phyloP scores from a whole-genome alignment of 2,888 invertebrate species.

The Acanthococcus lagerstroemiae region DNA sequence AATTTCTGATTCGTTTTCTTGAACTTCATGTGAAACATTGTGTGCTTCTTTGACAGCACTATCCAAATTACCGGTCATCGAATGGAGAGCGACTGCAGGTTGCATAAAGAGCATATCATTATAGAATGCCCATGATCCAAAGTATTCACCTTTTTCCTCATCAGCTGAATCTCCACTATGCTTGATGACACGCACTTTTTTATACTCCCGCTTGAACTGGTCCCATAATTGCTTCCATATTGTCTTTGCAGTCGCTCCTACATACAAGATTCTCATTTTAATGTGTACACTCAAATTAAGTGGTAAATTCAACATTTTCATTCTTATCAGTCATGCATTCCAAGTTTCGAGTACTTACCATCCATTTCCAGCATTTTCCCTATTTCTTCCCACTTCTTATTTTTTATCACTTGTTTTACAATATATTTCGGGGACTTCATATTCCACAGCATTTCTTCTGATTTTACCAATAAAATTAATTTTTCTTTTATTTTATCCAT shows the following conservation, averaged over 20 bases:
- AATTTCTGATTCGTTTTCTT: too few relatives aligned
- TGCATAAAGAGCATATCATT: too few relatives aligned
- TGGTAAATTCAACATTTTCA: neutral
- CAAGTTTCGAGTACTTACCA: neutral
- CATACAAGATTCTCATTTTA: neutral
- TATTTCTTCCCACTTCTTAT: neutral
- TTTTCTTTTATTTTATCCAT: neutral
- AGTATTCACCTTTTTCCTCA: neutral
- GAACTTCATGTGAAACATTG: too few relatives aligned
- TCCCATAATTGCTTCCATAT: neutral
- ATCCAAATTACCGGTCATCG: too few relatives aligned
- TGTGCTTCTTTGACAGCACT: too few relatives aligned
- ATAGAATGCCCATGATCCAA: neutral
- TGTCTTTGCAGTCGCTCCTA: neutral
- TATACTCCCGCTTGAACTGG: neutral
- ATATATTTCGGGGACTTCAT: neutral
- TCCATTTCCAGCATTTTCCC: neutral
- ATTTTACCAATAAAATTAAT: neutral
- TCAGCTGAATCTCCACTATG: neutral
- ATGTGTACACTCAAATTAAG: neutral
- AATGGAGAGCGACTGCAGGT: too few relatives aligned
- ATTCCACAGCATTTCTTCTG: neutral
- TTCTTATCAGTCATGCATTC: neutral
- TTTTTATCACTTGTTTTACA: neutral
- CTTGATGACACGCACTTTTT: neutral